Evolutionary conservation across 2,113 vertebrate species (phyloP).

Genomic region (Ellobius talpinus): DNA sequence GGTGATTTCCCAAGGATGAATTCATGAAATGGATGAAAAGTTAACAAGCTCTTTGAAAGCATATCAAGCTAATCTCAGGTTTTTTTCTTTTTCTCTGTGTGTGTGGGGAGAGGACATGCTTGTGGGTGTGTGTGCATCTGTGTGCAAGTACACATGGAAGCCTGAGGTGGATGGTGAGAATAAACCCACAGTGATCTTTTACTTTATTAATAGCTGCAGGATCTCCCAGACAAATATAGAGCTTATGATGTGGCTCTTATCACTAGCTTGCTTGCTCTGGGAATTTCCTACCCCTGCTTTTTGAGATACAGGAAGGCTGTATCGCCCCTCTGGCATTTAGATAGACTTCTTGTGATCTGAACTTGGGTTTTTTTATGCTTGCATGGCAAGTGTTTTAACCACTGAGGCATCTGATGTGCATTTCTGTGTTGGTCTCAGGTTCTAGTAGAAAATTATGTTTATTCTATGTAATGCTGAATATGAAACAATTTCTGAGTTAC

Average conservation of each 20-base stretch:
- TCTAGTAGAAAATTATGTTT: neutral
- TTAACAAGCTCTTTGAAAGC: neutral
- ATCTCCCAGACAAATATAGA: neutral
- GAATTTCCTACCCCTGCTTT: neutral
- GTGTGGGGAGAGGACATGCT: no score
- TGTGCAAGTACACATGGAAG: neutral
- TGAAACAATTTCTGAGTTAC: conserved; percentile 9
- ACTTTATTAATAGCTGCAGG: neutral
- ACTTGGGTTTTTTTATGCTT: neutral
- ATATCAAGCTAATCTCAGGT: neutral
- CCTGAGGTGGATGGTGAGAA: neutral
- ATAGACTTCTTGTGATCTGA: neutral
- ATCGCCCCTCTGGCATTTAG: neutral
- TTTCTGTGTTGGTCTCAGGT: neutral
- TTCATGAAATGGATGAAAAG: neutral
- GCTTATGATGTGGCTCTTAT: neutral
- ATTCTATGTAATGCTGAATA: neutral
- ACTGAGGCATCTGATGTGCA: no score
- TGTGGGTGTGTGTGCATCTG: neutral
- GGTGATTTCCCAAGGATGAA: neutral
- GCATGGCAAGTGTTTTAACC: neutral
- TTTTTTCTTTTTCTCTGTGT: neutral
- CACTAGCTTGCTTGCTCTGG: neutral
- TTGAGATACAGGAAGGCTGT: neutral
- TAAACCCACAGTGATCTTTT: neutral